Conservation (phyloP, 2,113 vertebrate species). For the Scytalopus superciliaris region DNA sequence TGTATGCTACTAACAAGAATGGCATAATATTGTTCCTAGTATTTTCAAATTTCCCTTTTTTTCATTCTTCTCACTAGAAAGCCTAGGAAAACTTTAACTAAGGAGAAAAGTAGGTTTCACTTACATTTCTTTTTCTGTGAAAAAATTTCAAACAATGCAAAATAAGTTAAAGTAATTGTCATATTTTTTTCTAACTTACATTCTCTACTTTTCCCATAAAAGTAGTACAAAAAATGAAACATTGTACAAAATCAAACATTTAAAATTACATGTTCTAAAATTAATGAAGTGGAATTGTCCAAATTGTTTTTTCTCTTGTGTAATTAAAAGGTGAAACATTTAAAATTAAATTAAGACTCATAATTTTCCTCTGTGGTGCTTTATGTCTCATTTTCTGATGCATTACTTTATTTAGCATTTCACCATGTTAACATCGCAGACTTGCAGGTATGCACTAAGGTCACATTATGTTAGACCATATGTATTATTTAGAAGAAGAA, state of each 20-base stretch:
- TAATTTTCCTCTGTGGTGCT: not conserved
- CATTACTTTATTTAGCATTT: not conserved
- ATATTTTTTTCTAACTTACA: not conserved
- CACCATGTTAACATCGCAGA: not conserved
- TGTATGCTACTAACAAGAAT: not conserved
- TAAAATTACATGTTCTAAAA: not conserved
- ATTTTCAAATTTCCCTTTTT: not conserved
- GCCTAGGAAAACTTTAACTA: not conserved
- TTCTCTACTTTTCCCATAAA: not conserved
- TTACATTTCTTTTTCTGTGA: not conserved
- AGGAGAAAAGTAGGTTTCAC: not conserved
- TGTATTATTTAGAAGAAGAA: not conserved
- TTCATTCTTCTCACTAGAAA: not conserved
- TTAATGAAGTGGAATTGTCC: not conserved
- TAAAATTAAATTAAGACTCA: not conserved
- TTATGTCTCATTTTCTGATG: not conserved
- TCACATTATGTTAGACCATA: not conserved
- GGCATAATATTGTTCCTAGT: not conserved
- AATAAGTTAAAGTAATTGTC: not conserved
- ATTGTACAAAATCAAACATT: not conserved
- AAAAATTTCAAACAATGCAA: not conserved
- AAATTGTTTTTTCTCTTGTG: constrained; percentile 19
- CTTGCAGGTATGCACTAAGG: not conserved
- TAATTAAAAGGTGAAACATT: not conserved
- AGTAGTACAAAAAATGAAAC: not conserved